phyloP scores from a whole-genome alignment of 2,113 vertebrate genomes.

The Chionis minor region DNA sequence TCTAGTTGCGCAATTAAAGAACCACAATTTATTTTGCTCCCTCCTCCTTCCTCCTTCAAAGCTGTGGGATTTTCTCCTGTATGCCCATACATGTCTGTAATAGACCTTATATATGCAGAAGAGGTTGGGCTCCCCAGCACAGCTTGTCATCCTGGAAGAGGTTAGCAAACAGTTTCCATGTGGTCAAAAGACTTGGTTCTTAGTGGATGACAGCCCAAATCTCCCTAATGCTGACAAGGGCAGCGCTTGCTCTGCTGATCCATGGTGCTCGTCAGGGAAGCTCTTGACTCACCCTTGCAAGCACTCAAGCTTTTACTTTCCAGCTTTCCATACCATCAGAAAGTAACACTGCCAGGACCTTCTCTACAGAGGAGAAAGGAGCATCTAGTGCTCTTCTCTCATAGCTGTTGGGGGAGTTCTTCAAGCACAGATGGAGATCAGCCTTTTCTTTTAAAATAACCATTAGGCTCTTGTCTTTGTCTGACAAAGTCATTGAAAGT shows the following conservation, averaged over 20 bases:
- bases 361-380: neutral
- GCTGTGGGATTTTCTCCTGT: neutral
- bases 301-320: neutral
- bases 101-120: neutral
- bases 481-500: neutral
- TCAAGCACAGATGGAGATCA: neutral
- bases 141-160: neutral
- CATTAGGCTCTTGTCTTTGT: neutral
- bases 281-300: neutral
- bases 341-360: neutral
- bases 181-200: neutral
- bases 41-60: neutral
- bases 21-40: neutral
- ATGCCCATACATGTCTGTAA: neutral
- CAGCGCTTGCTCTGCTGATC: neutral
- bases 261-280: neutral
- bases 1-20: neutral
- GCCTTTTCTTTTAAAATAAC: neutral
- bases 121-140: accelerated
- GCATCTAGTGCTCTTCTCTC: neutral
- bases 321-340: neutral
- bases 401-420: neutral
- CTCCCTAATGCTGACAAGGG: neutral
- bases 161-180: neutral
- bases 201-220: neutral